Evolutionary conservation across 2,797 vertebrate genomes (phyloP), one percentile per base, ranked within the genome.

Genomic region (Perodicticus potto): DNA sequence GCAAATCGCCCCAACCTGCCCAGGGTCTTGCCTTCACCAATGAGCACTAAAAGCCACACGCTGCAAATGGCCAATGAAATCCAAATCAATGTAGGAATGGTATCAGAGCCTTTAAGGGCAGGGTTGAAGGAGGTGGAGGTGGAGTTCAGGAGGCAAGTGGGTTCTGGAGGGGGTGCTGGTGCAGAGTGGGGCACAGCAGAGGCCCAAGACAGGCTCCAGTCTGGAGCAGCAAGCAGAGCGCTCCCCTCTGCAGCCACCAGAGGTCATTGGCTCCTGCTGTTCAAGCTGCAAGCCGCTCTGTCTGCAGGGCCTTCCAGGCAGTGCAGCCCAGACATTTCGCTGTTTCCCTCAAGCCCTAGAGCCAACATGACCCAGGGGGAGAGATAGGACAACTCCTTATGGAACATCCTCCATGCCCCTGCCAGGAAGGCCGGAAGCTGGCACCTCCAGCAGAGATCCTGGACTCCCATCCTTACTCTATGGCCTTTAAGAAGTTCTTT

Each of bases 161-260:
- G 65, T 65, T 80, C 72, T 32, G 61, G 76, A 92, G 37, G 10
- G n/a, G 37, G 19, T 0, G 1, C 70, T 3, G 27, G 49, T 59
- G n/a, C 67, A 29, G 29, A 72, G 61, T 1, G 1, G 34, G 78
- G 65, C 40, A 20, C 5, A 25, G 73, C 27, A 11, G 13, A 10
- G 37, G 69, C 19, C 49, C 37, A 43, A 53, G n/a, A 7, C n/a
- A 13, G 80, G 37, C 45, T 83, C 3, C 0, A 4, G 43, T 69
- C 19, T 0, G 22, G 23, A 88, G 72, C 29, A 19, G 43, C 61
- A 59, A 45, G 59, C 0, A 16, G 19, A 5, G 85, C 27, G 7
- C 59, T 96, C 86, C 94, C 85, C 4, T 67, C 40, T 69, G 85
- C 29, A 57, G 87, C 97, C 97, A 85, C 95, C 95, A 98, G 97